phyloP scores from a whole-genome alignment of 2,888 invertebrate genomes.

The Furcula furcula region DNA sequence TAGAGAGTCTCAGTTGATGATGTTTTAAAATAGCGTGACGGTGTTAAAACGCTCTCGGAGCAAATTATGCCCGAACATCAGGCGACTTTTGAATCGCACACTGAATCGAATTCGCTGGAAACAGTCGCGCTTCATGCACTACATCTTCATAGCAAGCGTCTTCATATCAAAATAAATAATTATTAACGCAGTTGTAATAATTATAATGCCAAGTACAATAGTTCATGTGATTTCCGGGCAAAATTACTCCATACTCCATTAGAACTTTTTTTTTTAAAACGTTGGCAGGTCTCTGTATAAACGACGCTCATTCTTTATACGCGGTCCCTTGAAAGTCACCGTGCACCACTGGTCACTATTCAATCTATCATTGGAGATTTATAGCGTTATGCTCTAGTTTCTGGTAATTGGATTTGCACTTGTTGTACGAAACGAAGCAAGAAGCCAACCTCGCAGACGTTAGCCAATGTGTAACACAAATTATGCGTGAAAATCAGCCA shows the following conservation, averaged over 20 bases:
- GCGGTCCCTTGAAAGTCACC: too few species aligned
- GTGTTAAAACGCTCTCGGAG: slow-evolving; percentile 29
- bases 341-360: slow-evolving; percentile 23
- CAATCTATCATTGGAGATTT: slow-evolving; percentile 46
- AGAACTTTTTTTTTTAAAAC: too few species aligned
- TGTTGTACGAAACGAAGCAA: slow-evolving; percentile 56
- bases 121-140: slow-evolving; percentile 7
- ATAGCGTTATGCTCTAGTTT: slow-evolving; percentile 63
- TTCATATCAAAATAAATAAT: too few species aligned
- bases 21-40: slow-evolving; percentile 49
- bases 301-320: too few species aligned
- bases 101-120: slow-evolving; percentile 16
- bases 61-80: not conserved
- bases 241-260: too few species aligned
- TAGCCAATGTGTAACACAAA: slow-evolving; percentile 52
- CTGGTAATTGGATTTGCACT: slow-evolving; percentile 61
- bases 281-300: too few species aligned
- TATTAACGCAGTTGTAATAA: too few species aligned
- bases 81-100: not conserved
- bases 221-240: too few species aligned
- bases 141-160: too few species aligned
- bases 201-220: too few species aligned
- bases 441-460: slow-evolving; percentile 47
- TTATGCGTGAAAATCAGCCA: slow-evolving; percentile 51
- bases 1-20: slow-evolving; percentile 40